These are phyloP conservation scores for Spodoptera litura DNA, from an alignment of 1,140 invertebrate genomes.

Conservation along the genomic window DNA sequence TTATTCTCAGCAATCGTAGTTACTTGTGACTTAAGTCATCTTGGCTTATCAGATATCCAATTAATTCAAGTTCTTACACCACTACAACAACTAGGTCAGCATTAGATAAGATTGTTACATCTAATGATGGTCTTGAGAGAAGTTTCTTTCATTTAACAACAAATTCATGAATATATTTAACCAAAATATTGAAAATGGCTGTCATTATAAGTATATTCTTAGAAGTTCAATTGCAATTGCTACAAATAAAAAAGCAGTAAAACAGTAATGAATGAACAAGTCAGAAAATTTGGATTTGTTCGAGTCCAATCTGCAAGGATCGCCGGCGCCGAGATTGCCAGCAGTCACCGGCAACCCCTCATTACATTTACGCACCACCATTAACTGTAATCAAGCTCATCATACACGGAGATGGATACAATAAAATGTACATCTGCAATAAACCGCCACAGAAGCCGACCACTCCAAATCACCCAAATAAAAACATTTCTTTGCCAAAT, in stretches of 20 bases:
- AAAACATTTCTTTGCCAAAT: background rate
- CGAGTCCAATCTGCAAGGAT: slow-evolving; percentile 71
- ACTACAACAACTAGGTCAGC: background rate
- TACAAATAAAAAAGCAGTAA: slow-evolving; percentile 6
- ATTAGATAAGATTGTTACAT: background rate
- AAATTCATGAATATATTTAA: too few relatives aligned
- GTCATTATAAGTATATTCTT: too few relatives aligned
- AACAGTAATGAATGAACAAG: slow-evolving; percentile 56
- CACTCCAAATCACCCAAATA: slow-evolving; percentile 6
- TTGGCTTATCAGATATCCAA: too few relatives aligned
- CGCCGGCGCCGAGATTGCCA: slow-evolving; percentile 66
- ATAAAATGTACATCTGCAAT: slow-evolving; percentile 65
- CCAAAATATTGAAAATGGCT: too few relatives aligned
- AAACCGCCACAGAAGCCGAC: slow-evolving; percentile 27
- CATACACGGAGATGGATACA: slow-evolving; percentile 79
- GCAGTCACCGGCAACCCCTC: slow-evolving; percentile 69
- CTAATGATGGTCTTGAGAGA: background rate
- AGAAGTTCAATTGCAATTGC: too few relatives aligned
- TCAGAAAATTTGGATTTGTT: slow-evolving; percentile 62
- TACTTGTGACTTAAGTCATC: too few relatives aligned
- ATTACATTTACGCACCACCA: slow-evolving; percentile 80
- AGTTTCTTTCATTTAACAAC: background rate
- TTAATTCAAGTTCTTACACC: background rate
- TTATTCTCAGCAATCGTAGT: too few relatives aligned
- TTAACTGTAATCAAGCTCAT: slow-evolving; percentile 80